These are phyloP conservation scores for Apodemus sylvaticus DNA, from an alignment of 2,113 vertebrate species.

Conservation along the genomic window DNA sequence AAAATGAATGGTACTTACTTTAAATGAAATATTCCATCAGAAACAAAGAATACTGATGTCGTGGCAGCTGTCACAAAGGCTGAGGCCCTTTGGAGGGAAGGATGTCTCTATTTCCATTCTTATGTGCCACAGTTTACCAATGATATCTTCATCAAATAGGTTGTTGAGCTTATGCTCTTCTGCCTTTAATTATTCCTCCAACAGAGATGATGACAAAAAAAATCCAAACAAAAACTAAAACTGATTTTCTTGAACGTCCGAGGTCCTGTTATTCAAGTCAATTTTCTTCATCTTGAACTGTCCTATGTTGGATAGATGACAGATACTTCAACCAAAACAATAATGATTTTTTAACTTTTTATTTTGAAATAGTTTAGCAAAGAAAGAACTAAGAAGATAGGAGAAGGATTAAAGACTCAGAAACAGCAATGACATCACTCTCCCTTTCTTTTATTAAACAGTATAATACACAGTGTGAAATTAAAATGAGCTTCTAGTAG, in stretches of 20 bases:
- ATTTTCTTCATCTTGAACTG: background rate
- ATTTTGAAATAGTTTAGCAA: background rate
- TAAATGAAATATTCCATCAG: background rate
- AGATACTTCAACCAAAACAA: background rate
- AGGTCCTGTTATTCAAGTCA: background rate
- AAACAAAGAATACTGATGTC: background rate
- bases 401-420: background rate
- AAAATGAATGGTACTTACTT: conserved; percentile 22
- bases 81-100: background rate
- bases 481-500: background rate
- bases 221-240: background rate
- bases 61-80: background rate
- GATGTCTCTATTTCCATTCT: background rate
- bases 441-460: background rate
- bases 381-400: background rate
- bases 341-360: background rate
- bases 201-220: background rate
- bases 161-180: background rate
- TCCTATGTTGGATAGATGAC: rapidly evolving
- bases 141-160: background rate
- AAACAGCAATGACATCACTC: background rate
- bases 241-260: background rate
- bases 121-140: background rate
- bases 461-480: background rate
- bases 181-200: background rate